Base-by-base conservation (phyloP, 1,140 invertebrate genomes). In the Drosophila sechellia region DNA sequence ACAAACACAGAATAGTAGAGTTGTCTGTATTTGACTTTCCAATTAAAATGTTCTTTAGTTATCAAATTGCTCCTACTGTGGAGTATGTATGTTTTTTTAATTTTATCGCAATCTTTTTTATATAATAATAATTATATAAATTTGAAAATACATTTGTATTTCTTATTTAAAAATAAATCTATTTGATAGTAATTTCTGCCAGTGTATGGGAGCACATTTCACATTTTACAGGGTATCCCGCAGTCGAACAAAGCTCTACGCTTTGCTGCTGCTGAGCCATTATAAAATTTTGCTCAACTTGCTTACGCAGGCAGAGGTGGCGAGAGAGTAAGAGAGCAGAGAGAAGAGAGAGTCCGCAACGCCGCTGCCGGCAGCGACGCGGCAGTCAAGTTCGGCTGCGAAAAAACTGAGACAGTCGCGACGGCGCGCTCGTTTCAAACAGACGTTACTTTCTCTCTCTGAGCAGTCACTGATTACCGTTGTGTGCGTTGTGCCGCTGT, bases 401-500 rank as follows among this genome's bases (percentile, higher is more conserved):
- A 71, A 58, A 63, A 58, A 78, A 50, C 64, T 71, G 63, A 84
- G 79, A 75, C 80, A 86, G 81, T 81, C 79, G 81, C 81, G 83
- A 86, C 83, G 83, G 81, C 81, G 81, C 83, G 83, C 83, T 86
- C 79, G 75, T 76, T 86, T 79, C 69, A 87, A 87, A 31, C 79
- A 79, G 83, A 87, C 81, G 79, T 77, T 77, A 49, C 13, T 77
- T 68, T 70, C 64, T 66, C 58, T 60, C 40, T 52, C 48, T 57
- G 45, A 48, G 43, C 56, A 45, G 42, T 22, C 17, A 42, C 40
- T 15, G 11, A 27, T 35, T 43, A 53, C 45, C 72, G 61, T 64
- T 53, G 60, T 49, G 60, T 66, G 49, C 63, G 71, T 69, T 77
- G 34, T 68, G 64, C 46, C 37, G 45, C 35, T 76, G 60, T 76